Evolutionary conservation across 2,797 vertebrate genomes (phyloP).

Genomic region (Steatocranus sp.): DNA sequence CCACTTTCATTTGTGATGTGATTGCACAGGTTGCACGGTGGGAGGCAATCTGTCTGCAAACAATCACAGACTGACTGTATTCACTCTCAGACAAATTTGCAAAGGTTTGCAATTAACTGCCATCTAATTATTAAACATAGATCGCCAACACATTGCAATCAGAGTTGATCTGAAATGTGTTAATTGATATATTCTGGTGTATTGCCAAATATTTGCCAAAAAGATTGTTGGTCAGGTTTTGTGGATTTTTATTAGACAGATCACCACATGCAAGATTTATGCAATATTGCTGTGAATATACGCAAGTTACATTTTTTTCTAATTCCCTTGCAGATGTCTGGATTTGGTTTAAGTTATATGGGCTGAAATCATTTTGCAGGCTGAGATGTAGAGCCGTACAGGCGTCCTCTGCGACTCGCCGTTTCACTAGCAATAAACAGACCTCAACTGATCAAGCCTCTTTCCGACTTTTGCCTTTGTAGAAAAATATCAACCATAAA

Average conservation of each 20-base stretch:
- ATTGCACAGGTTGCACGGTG: background rate
- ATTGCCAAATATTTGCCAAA: background rate
- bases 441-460: background rate
- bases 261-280: background rate
- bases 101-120: background rate
- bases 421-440: background rate
- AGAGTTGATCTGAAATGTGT: background rate
- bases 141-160: background rate
- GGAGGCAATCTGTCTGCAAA: background rate
- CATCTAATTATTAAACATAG: background rate
- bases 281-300: background rate
- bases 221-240: background rate
- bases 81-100: background rate
- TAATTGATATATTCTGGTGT: background rate
- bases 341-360: background rate
- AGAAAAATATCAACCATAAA: background rate
- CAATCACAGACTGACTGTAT: background rate
- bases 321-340: background rate
- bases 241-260: background rate
- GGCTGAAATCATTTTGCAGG: background rate
- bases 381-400: background rate
- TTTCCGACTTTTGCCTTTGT: background rate
- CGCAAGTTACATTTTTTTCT: accelerated
- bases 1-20: background rate
- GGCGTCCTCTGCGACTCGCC: background rate